Conservation (phyloP, 2,888 invertebrate species). For the Ischnura elegans region DNA sequence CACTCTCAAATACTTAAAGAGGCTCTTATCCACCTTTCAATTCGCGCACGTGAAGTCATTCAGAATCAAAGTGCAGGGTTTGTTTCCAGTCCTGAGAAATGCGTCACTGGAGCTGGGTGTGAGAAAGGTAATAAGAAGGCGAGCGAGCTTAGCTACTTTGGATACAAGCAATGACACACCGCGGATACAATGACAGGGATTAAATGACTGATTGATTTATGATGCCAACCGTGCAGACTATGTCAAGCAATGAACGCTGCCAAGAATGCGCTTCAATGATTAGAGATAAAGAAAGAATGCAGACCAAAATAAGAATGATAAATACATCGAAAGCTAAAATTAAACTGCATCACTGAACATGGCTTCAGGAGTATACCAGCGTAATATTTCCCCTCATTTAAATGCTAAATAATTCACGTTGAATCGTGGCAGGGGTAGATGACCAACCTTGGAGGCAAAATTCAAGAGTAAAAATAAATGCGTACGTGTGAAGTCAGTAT, state of each 20-base stretch:
- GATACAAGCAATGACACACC: background rate
- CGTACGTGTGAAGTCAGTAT: background rate
- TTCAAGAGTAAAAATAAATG: background rate
- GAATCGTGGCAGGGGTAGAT: background rate
- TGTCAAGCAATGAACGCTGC: background rate
- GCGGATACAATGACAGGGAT: background rate
- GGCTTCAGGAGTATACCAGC: background rate
- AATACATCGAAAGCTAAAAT: background rate
- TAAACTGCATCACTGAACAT: background rate
- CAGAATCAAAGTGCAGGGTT: background rate
- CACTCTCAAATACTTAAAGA: too few relatives aligned
- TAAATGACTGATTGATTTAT: conserved; percentile 6
- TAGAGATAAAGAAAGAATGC: background rate
- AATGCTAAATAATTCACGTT: background rate
- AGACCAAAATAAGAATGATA: background rate
- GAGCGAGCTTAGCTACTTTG: background rate
- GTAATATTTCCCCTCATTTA: too few relatives aligned
- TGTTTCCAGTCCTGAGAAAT: background rate
- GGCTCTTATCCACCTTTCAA: background rate
- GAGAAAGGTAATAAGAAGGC: background rate
- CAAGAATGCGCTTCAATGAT: background rate
- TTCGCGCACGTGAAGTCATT: background rate
- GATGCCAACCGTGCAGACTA: background rate
- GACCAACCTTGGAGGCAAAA: background rate
- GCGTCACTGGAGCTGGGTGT: background rate